Percentiles rank a stretch among this genome's conserved stretches.
Evolutionary conservation across 2,113 vertebrate species (phyloP).

Genomic region (Theropithecus gelada): DNA sequence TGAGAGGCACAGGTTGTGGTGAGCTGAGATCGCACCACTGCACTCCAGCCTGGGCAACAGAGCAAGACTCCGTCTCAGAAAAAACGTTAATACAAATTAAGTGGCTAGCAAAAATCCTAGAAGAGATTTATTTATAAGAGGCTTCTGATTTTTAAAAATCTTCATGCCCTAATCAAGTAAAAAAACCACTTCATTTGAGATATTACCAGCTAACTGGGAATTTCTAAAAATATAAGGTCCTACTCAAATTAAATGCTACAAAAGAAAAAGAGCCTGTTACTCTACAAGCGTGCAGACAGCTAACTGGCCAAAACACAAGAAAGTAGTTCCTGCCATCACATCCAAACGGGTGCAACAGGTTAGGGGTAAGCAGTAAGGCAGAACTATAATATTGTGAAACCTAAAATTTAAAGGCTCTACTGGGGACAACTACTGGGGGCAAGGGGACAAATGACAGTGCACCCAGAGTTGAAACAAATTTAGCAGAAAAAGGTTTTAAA

Average conservation of each 20-base stretch:
- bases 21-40: too few relatives aligned
- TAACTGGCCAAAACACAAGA: conserved; percentile 37
- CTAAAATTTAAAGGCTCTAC: conserved; percentile 23
- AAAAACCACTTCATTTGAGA: conserved; percentile 42
- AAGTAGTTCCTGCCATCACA: conserved; percentile 30
- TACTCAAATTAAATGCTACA: conserved; percentile 12
- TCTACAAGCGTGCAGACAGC: background rate
- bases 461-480: conserved; percentile 5
- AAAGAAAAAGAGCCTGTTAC: background rate
- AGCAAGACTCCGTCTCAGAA: too few relatives aligned
- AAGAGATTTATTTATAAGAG: background rate
- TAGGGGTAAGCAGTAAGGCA: background rate
- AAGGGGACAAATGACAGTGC: background rate
- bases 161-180: background rate
- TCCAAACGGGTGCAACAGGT: conserved; percentile 56
- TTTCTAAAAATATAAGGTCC: conserved; percentile 18
- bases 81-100: conserved; percentile 39
- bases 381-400: background rate
- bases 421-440: background rate
- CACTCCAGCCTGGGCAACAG: too few relatives aligned
- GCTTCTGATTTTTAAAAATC: background rate
- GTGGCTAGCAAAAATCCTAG: conserved; percentile 5
- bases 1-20: too few relatives aligned
- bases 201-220: background rate
- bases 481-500: background rate